Percentiles rank a stretch among this genome's conserved stretches.
Evolutionary conservation across 2,888 invertebrate genomes (phyloP).

Genomic region (Erebia epiphron): DNA sequence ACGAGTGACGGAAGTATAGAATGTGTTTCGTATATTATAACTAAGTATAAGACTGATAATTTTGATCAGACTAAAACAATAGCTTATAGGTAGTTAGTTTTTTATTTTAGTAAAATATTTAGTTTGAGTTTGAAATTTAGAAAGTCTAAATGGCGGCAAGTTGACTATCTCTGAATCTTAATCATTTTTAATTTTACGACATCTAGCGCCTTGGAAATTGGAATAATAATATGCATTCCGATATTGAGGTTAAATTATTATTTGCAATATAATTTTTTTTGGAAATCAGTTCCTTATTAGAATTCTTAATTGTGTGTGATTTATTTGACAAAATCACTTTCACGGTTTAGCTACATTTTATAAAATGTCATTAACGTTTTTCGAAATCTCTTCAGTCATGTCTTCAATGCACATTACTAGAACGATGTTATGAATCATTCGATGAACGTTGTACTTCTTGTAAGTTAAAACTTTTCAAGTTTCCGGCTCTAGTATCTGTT

Average conservation of each 20-base stretch:
- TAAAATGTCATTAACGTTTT: no score
- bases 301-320: background rate
- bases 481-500: background rate
- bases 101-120: no score
- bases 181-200: background rate
- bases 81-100: background rate
- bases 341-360: no score
- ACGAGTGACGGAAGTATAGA: conserved; percentile 36
- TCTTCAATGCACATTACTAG: no score
- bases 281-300: background rate
- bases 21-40: conserved; percentile 3
- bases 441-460: background rate
- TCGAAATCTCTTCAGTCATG: no score
- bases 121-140: conserved; percentile 4
- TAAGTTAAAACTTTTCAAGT: conserved; percentile 2
- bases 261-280: conserved; percentile 17
- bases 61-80: background rate
- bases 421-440: background rate
- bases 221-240: background rate
- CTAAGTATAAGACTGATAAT: background rate
- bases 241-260: conserved; percentile 15
- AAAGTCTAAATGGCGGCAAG: background rate
- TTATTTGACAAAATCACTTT: conserved; percentile 5
- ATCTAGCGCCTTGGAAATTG: conserved; percentile 1
- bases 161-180: background rate